Conservation (phyloP, 2,113 vertebrate genomes). For the Sus scrofa region T2T-Sscrofa CM000824.6:163653001-163653500, state of each 20-base stretch:
- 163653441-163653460: too few species aligned
- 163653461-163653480: too few species aligned
- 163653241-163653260: background rate
- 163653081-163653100: conserved; percentile 19
- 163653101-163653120: background rate
- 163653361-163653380: too few species aligned
- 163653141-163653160: background rate
- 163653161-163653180: background rate
- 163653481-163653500: too few species aligned
- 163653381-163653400: too few species aligned
- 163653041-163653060: background rate
- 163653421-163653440: too few species aligned
- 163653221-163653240: background rate
- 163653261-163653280: background rate
- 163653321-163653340: background rate
- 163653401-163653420: too few species aligned
- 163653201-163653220: background rate
- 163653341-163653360: too few species aligned
- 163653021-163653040: conserved; percentile 15
- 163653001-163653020: background rate
- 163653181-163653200: background rate
- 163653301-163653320: background rate
- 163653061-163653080: background rate
- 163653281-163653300: background rate
- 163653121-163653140: background rate